Evolutionary conservation across 2,797 vertebrate species (phyloP).

Genomic region (Tiaroga cobitis): DNA sequence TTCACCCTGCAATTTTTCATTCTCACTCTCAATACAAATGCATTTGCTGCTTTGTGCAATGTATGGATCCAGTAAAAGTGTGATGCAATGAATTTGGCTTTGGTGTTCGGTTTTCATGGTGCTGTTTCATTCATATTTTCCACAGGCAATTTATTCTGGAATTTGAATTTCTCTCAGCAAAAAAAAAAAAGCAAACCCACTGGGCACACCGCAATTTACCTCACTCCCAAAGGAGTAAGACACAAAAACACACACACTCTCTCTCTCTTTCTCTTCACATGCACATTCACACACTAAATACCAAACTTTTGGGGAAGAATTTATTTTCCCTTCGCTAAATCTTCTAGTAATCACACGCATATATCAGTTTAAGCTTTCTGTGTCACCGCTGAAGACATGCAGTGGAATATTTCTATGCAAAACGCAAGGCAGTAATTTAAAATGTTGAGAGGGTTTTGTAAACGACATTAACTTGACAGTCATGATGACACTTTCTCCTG

Average conservation of each 20-base stretch:
- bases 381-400: slow-evolving; percentile 40
- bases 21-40: background rate
- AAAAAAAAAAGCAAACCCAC: slow-evolving; percentile 14
- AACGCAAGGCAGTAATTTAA: background rate
- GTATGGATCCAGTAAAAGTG: background rate
- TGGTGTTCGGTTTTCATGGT: background rate
- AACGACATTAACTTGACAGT: slow-evolving; percentile 3
- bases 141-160: slow-evolving; percentile 27
- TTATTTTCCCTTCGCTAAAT: slow-evolving; percentile 48
- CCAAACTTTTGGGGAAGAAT: slow-evolving; percentile 29
- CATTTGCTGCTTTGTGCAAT: background rate
- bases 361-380: slow-evolving; percentile 52
- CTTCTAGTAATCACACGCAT: slow-evolving; percentile 57
- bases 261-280: background rate
- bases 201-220: slow-evolving; percentile 7
- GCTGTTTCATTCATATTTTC: slow-evolving; percentile 26
- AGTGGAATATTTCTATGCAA: slow-evolving; percentile 18
- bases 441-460: slow-evolving; percentile 13
- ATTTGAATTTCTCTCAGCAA: slow-evolving; percentile 16
- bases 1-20: background rate
- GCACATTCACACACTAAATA: slow-evolving; percentile 16
- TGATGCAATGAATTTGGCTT: background rate
- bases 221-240: slow-evolving; percentile 17
- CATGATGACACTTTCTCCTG: background rate
- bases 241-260: slow-evolving; percentile 21